Percentiles rank a stretch among this genome's conserved stretches.
Evolutionary conservation across 2,797 vertebrate species (phyloP).

Genomic region (Spheniscus humboldti): DNA sequence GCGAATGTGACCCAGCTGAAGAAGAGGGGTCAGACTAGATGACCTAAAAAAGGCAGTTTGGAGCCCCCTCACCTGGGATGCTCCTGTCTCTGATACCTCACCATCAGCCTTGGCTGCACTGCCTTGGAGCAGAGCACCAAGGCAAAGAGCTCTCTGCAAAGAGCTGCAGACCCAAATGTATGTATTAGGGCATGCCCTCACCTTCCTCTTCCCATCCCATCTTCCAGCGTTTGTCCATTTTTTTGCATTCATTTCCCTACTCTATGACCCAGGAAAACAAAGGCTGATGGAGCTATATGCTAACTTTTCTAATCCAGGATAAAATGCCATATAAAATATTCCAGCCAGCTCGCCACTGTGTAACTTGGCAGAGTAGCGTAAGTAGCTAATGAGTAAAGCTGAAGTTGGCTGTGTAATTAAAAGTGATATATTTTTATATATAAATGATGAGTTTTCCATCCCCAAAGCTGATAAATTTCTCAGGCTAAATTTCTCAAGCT

Average conservation of each 20-base stretch:
- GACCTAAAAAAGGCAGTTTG: background rate
- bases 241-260: background rate
- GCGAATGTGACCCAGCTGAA: background rate
- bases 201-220: background rate
- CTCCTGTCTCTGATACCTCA: background rate
- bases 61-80: background rate
- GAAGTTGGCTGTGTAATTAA: slow-evolving; percentile 52
- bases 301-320: slow-evolving; percentile 25
- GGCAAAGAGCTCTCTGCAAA: no score
- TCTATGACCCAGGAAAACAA: background rate
- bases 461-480: slow-evolving; percentile 54
- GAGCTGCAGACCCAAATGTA: background rate
- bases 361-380: background rate
- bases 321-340: slow-evolving; percentile 39
- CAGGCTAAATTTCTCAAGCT: slow-evolving; percentile 26
- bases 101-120: background rate
- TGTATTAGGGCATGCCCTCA: background rate
- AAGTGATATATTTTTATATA: slow-evolving; percentile 58
- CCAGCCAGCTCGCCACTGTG: slow-evolving; percentile 26
- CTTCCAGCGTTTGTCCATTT: background rate
- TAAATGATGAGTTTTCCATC: slow-evolving; percentile 63
- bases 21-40: background rate
- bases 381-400: slow-evolving; percentile 58
- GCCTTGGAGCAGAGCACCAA: background rate
- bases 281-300: background rate